Base-by-base conservation (phyloP, 1,140 invertebrate genomes). In the Ips typographus region DNA sequence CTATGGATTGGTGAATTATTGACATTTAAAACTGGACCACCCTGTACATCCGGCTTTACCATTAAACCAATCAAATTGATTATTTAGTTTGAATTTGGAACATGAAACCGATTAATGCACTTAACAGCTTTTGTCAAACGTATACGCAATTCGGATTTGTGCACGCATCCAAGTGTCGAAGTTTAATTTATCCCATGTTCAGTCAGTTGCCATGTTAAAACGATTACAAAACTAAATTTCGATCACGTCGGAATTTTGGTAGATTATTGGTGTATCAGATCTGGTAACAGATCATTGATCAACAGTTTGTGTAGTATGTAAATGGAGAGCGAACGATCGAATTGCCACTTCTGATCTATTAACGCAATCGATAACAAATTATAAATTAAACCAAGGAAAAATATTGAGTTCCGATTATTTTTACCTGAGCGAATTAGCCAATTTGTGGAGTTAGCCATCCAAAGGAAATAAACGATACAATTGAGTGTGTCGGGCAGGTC, bases 401-500 rank as follows among this genome's bases (percentile, higher is more conserved):
- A 49, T 49, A 49, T 8, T 47, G 44, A 47, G 41, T 36, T 47
- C 59, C n/a, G 8, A 37, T 61, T 61, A 61, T 44, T 61, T 44
- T 22, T 47, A 61, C 59, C 59, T 4, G 41, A 61, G 42, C 38
- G 59, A 41, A 61, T 61, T 47, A 61, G n/a, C 59, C 59, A 61
- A 61, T 61, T 61, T 61, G 59, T 61, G 42, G 59, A 61, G 56
- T 58, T 58, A 58, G 56, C 59, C 39, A 38, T 61, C 59, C 41
- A 58, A 40, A 47, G 43, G 59, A 61, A 61, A 44, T 61, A 61
- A 49, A 61, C 59, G 59, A 61, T 61, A 47, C 59, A 61, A 61
- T 49, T 61, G 59, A 61, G 59, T 61, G 59, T 61, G 59, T 37
- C 39, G 22, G 59, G 43, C 59, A 61, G 59, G 59, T 61, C 59